Evolutionary conservation across 2,888 invertebrate species (phyloP), one percentile per base, ranked within the genome.

Genomic region (Cantharis nigra): DNA sequence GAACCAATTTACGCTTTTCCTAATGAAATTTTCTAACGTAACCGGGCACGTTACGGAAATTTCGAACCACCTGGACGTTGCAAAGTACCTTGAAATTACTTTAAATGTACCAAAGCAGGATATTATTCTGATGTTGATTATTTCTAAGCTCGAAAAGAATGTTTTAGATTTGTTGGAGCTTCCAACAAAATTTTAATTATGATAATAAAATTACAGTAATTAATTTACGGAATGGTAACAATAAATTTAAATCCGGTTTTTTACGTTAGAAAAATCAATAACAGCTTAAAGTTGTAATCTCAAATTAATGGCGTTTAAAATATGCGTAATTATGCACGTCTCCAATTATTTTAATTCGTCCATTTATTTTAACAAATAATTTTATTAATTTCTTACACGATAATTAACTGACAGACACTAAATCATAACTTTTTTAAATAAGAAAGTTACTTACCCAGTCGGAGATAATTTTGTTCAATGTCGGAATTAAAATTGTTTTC

Each of bases 1-100:
- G 74, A 74, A 69, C 74, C 69, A 30, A 69, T 74, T 74, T 69
- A 74, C 67, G 62, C 67, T 49, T 33, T 33, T 62, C 49, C 33
- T 72, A 69, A 72, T 72, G 65, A 72, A 23, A 62, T 72, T 72
- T 69, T 33, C 49, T 11, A 49, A 16, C n/a, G 18, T 49, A 26
- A 62, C 49, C 49, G n/a, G 26, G 65, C 3, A 14, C 65, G 65
- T 67, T 72, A 33, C 67, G 64, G 72, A 49, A 72, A 72, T 72
- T 72, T 49, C n/a, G 30, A 62, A 49, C 67, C 72, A 72, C 67
- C 72, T 72, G 72, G 28, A 72, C 28, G 26, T 49, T 16, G 33
- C 67, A 72, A 72, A 64, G 14, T 49, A 28, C 23, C 72, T 67
- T 67, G 72, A 72, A 63, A 72, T 72, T 72, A 28, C n/a, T 23